Conservation (phyloP, 2,797 vertebrate genomes). For the Rhincodon typus region DNA sequence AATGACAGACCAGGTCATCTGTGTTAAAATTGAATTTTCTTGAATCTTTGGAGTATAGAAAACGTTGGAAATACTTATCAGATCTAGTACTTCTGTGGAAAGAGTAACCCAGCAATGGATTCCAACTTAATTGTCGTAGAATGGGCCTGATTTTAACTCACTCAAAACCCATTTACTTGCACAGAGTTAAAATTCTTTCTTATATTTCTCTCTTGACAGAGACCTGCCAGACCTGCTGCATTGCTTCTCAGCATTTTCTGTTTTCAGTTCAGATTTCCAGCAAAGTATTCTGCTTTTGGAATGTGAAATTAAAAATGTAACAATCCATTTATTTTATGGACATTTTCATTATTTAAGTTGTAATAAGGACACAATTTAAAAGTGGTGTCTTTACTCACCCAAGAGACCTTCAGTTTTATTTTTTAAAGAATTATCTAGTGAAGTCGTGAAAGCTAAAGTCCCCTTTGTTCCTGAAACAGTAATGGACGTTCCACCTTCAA, state of each 20-base stretch:
- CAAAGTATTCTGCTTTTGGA: neutral
- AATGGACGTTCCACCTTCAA: conserved; percentile 41
- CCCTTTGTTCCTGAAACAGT: conserved; percentile 42
- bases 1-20: neutral
- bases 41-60: neutral
- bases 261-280: neutral
- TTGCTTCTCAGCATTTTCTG: neutral
- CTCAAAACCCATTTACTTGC: neutral
- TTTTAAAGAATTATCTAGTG: conserved; percentile 39
- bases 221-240: neutral
- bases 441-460: conserved; percentile 41
- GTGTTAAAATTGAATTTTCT: neutral
- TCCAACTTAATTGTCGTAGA: too few species aligned
- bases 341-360: neutral
- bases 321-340: neutral
- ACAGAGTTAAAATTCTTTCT: neutral
- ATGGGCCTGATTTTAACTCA: neutral
- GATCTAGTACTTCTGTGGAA: neutral
- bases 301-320: neutral
- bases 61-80: neutral
- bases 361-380: neutral
- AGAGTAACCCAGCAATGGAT: neutral
- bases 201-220: neutral
- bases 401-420: conserved; percentile 44
- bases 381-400: conserved; percentile 38